Base-by-base conservation (phyloP, 2,113 vertebrate species). In the Galemys pyrenaicus region DNA sequence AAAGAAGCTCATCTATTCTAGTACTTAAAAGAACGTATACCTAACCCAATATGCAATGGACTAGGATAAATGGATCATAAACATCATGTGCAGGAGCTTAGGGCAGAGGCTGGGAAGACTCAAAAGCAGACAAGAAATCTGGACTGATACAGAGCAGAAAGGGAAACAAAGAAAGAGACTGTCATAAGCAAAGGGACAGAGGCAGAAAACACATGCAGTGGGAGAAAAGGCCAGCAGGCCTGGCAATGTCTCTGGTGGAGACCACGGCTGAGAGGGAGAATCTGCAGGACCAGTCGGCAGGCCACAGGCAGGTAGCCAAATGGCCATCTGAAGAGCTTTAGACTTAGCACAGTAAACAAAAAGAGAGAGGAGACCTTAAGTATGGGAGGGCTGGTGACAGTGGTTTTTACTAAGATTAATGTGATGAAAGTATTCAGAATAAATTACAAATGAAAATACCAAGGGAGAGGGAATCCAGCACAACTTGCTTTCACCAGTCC, bases 311-410 rank as follows among this genome's bases (percentile, higher is more conserved):
- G n/a, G 22, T 30, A 54, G 24, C 8, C 7, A 1, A 32, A 67
- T 1, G 1, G 11, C 56, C 32, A 9, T 4, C 8, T 37, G 37
- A 67, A 70, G 67, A 64, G 67, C n/a, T 5, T n/a, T 22, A 7
- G 44, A n/a, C 32, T 77, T 74, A 39, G 20, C 26, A 60, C 74
- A 37, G 30, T 2, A 11, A 81, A 80, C 15, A 15, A n/a, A 46
- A 49, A 44, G 16, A 28, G 16, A 28, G 22, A 49, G 17, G n/a
- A n/a, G 46, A 32, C 39, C 68, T 22, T 35, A 41, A 12, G 39
- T 15, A 10, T 0, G 11, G 0, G 2, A 5, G 44, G 30, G 44
- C 0, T 9, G n/a, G 32, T 28, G 70, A 54, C 37, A 84, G 51
- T 8, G 46, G 16, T 8, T 30, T 70, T 39, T 8, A 37, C 13